Conservation (phyloP, 1,140 invertebrate species). For the Sycophila sp. region DNA sequence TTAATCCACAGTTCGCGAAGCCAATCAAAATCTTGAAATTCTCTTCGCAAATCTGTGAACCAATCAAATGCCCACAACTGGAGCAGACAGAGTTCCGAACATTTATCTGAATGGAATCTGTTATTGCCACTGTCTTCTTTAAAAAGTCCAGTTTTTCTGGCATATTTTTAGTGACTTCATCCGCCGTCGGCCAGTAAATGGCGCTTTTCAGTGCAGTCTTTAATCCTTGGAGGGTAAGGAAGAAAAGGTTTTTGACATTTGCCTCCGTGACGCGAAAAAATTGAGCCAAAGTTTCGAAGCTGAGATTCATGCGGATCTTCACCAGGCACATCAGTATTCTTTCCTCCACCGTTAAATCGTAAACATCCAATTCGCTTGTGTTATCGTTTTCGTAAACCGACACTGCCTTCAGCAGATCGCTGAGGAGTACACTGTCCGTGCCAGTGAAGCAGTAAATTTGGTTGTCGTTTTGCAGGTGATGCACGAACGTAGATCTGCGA, state of each 20-base stretch:
- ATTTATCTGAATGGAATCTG: neutral
- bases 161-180: neutral
- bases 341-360: neutral
- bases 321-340: neutral
- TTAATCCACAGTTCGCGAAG: neutral
- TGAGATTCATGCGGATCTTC: neutral
- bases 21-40: slow-evolving; percentile 6
- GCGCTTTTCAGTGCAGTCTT: slow-evolving; percentile 1
- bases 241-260: neutral
- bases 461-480: neutral
- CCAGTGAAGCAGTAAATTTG: neutral
- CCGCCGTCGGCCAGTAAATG: neutral
- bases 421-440: neutral
- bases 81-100: neutral
- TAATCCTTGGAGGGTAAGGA: neutral
- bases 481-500: neutral
- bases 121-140: neutral
- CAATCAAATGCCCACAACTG: neutral
- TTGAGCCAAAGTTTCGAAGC: neutral
- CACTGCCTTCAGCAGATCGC: neutral
- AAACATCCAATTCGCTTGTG: neutral
- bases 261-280: neutral
- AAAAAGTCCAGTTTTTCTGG: neutral
- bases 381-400: neutral
- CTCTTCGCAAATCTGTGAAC: neutral